Evolutionary conservation across 2,888 invertebrate genomes (phyloP).

Genomic region (Stratiomys singularior): DNA sequence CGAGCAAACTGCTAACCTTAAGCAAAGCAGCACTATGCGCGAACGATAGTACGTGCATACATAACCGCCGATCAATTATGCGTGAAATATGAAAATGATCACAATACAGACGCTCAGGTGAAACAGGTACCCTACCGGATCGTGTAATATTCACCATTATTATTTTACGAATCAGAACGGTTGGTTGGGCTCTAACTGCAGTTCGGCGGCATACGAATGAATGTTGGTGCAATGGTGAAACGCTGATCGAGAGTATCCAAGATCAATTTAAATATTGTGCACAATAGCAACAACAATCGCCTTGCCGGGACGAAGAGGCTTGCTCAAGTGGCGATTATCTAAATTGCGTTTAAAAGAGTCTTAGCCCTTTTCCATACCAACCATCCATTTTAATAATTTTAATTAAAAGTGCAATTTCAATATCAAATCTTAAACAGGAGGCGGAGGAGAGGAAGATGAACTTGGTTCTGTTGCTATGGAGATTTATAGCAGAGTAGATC

Average conservation of each 20-base stretch:
- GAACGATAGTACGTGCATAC: neutral
- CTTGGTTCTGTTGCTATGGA: neutral
- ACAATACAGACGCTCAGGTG: slow-evolving; percentile 29
- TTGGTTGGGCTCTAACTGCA: neutral
- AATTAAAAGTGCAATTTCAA: slow-evolving; percentile 48
- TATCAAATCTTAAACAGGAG: slow-evolving; percentile 19
- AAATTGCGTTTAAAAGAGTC: slow-evolving; percentile 45
- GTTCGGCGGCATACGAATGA: no score
- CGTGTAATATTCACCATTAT: slow-evolving; percentile 33
- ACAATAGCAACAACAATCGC: neutral
- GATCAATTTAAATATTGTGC: slow-evolving; percentile 49
- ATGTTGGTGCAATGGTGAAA: neutral
- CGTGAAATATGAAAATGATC: slow-evolving; percentile 53
- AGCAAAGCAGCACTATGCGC: neutral
- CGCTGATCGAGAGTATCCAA: slow-evolving; percentile 29
- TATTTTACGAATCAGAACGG: neutral
- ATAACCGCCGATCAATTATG: slow-evolving; percentile 51
- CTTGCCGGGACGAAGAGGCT: slow-evolving; percentile 3
- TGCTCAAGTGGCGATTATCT: slow-evolving; percentile 48
- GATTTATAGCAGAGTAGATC: slow-evolving; percentile 46
- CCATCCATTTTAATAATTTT: slow-evolving; percentile 46
- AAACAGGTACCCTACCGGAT: slow-evolving; percentile 38
- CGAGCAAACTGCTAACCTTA: slow-evolving; percentile 8
- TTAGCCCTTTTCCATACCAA: slow-evolving; percentile 14
- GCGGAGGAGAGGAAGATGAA: slow-evolving; percentile 30